Evolutionary conservation across 1,140 invertebrate species (phyloP), one percentile per base, ranked within the genome.

Genomic region (Periplaneta americana): DNA sequence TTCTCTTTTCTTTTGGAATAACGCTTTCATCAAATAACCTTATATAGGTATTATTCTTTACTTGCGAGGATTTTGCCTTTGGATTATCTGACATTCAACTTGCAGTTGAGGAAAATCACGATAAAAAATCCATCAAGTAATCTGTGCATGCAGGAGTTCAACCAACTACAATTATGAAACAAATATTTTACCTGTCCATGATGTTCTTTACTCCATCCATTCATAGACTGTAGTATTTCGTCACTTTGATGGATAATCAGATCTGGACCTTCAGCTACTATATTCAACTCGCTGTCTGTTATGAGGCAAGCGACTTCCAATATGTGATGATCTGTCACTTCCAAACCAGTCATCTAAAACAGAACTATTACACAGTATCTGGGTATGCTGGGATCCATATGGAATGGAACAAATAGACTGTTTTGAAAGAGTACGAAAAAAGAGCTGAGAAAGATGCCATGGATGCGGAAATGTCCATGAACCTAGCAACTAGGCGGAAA

Each of bases 291-390:
- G 22, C 89, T 89, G 88, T 98, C 95, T 1, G 97, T 98, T 34
- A 99, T 89, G 37, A 98, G 85, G 87, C 96, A 96, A 0, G 96
- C 95, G 82, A 98, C 91, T 90, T 99, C 98, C 83, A 99, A 87
- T 35, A 99, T 96, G 82, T 93, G 91, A 87, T 97, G 93, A 82
- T 89, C 94, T 1, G 94, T 89, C 76, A 95, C 86, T 88, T 98
- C 91, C 18, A 99, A 87, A 9, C 94, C 93, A 18, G 94, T 95
- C 95, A 97, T 96, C 91, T 96, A 28, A 74, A 79, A 79, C 18
- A 77, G n/a, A 33, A 18, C 34, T 35, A n/a, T 34, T 35, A 35
- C 22, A 77, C 22, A 34, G 10, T 34, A 34, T 15, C 6, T 17
- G 22, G 9, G 0, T 22, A 8, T 75, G 13, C 28, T 3, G 74